Base-by-base conservation (phyloP, 2,113 vertebrate species). In the Lamprologus speciosus region DNA sequence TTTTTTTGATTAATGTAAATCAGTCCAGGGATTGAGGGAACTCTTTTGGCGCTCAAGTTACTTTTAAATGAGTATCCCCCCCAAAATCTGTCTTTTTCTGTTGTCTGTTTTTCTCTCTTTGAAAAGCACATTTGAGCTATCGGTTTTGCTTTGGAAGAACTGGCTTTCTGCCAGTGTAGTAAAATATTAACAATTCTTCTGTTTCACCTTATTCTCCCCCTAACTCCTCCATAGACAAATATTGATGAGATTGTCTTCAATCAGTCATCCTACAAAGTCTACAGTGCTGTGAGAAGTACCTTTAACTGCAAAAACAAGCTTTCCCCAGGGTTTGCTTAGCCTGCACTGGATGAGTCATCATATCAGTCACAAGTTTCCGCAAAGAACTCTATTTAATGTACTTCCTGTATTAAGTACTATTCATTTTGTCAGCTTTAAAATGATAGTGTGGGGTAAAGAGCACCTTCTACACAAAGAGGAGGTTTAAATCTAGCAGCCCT, bases 1-100 rank as follows among this genome's bases (percentile, higher is more conserved):
- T n/a, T n/a, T 53, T 88, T 31, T 86, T 86, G 78, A 70, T 79
- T 60, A 88, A 88, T 88, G 65, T 55, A 87, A 94, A 95, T 90
- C 73, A n/a, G 83, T 93, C 89, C 21, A 19, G 85, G 83, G 88
- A 93, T 86, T 85, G 81, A 82, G 57, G 14, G 40, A 58, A 85
- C 79, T 53, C 37, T 68, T 31, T 84, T 73, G 81, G 26, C 70
- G 87, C 57, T 79, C 19, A 17, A 17, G 82, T 91, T 35, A 87
- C 82, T 90, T 53, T 81, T 88, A 68, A 88, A 91, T 88, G 80
- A 91, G 87, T 92, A 91, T 50, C 16, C 6, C 35, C 7, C 3
- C 16, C 65, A 73, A 91, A 90, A 87, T 86, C 3, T 85, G 53
- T 57, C 6, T 86, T 65, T 73, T 63, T 75, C 17, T 78, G 7